phyloP scores from a whole-genome alignment of 2,113 vertebrate species.

The Thamnophis sirtalis region DNA sequence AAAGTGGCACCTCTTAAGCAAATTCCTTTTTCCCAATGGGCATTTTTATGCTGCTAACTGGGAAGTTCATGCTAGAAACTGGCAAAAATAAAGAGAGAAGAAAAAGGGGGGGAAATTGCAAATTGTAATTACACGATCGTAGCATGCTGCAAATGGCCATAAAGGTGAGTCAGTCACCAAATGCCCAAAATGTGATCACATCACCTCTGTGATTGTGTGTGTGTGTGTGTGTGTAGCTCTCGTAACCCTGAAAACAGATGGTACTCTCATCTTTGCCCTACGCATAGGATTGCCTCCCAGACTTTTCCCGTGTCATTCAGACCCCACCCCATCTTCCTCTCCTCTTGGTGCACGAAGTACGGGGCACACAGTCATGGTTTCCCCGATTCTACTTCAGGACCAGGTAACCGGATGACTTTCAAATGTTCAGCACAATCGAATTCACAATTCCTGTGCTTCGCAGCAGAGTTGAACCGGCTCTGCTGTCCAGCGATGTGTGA shows the following conservation, averaged over 20 bases:
- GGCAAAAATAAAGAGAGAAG: too few species aligned
- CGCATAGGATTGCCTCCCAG: neutral
- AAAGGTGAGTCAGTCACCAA: neutral
- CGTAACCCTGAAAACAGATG: neutral
- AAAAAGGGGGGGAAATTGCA: neutral
- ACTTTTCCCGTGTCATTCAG: neutral
- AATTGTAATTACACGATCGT: accelerated
- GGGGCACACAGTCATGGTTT: neutral
- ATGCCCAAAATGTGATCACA: neutral
- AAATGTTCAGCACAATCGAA: neutral
- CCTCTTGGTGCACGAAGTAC: too few species aligned
- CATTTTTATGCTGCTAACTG: neutral
- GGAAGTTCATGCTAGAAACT: neutral
- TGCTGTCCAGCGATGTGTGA: neutral
- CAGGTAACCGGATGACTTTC: neutral
- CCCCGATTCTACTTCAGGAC: neutral
- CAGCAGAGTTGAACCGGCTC: neutral
- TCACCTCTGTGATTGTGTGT: neutral
- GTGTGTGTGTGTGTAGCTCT: neutral
- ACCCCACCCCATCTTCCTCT: neutral
- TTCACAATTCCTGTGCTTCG: neutral
- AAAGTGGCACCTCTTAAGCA: neutral
- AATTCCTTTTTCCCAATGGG: neutral
- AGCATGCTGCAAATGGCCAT: neutral
- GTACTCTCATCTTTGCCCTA: neutral